phyloP scores from a whole-genome alignment of 2,888 invertebrate species.

The Baccha elongata region DNA sequence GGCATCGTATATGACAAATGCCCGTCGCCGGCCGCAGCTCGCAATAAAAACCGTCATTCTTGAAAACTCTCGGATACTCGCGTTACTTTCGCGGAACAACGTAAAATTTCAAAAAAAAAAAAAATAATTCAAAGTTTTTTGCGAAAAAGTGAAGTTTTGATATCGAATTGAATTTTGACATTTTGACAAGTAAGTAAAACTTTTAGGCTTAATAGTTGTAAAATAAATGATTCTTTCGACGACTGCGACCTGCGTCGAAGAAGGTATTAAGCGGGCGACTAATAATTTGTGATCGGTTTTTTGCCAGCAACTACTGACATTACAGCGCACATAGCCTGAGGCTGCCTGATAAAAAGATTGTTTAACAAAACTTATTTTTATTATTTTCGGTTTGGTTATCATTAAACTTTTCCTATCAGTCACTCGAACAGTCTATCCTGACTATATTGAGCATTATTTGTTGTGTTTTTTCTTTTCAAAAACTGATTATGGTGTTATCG shows the following conservation, averaged over 20 bases:
- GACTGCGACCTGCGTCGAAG: slow-evolving; percentile 52
- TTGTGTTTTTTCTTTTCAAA: slow-evolving; percentile 41
- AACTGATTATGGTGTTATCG: slow-evolving; percentile 70
- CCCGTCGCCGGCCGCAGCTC: slow-evolving; percentile 4
- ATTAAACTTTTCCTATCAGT: slow-evolving; percentile 73
- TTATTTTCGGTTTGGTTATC: slow-evolving; percentile 66
- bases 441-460: slow-evolving; percentile 31
- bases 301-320: slow-evolving; percentile 72
- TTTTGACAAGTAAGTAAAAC: slow-evolving; percentile 37
- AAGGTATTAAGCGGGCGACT: slow-evolving; percentile 72
- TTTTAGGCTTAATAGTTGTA: slow-evolving; percentile 11
- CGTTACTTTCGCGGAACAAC: slow-evolving; percentile 15
- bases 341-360: slow-evolving; percentile 69
- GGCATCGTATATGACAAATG: slow-evolving; percentile 22
- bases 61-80: slow-evolving; percentile 37
- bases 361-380: slow-evolving; percentile 51
- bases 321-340: slow-evolving; percentile 57
- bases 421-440: slow-evolving; percentile 20
- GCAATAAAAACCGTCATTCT: slow-evolving; percentile 42
- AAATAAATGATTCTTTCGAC: slow-evolving; percentile 3
- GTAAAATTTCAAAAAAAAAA: slow-evolving; percentile 5
- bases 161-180: not conserved
- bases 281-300: slow-evolving; percentile 73
- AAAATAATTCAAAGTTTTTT: not conserved
- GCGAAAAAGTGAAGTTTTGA: slow-evolving; percentile 7